These are phyloP conservation scores for Planiliza haematocheilus DNA, from an alignment of 2,113 vertebrate species.

Conservation along the genomic window DNA sequence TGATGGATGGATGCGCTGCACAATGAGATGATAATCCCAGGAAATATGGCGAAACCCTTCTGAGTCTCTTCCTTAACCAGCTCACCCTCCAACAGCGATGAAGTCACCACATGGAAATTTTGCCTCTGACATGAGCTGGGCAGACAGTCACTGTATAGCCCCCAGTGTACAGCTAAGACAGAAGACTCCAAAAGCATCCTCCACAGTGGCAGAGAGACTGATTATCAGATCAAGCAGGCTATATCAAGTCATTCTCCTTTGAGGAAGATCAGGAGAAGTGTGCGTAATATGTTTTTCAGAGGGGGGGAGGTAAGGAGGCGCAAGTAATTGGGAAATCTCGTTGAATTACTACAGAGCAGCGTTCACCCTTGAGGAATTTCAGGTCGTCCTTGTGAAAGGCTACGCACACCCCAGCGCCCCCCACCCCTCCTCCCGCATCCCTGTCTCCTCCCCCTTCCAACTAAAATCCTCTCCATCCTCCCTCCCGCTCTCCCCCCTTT, in stretches of 20 bases:
- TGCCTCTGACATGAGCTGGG: constrained; percentile 14
- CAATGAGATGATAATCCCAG: constrained; percentile 9
- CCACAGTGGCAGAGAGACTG: constrained; percentile 3
- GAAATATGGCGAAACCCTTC: constrained; percentile 45
- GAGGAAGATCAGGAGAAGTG: constrained; percentile 55
- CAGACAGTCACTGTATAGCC: constrained; percentile 12
- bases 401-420: constrained; percentile 20
- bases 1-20: constrained; percentile 22
- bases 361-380: constrained; percentile 82
- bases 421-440: constrained; percentile 30
- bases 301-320: background rate
- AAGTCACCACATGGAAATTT: constrained; percentile 21
- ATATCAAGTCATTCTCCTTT: constrained; percentile 40
- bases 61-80: constrained; percentile 38
- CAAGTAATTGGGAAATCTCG: constrained; percentile 61
- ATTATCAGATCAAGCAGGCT: constrained; percentile 20
- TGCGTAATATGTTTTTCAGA: constrained; percentile 38
- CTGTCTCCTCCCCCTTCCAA: constrained; percentile 53
- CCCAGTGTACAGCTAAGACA: constrained; percentile 33
- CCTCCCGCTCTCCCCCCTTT: constrained; percentile 12
- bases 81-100: background rate
- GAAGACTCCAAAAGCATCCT: constrained; percentile 23
- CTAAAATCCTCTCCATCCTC: constrained; percentile 28
- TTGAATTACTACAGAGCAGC: constrained; percentile 64
- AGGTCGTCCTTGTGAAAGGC: constrained; percentile 80